Base-by-base conservation (phyloP, 2,797 vertebrate genomes). In the Chloroceryle amazona region DNA sequence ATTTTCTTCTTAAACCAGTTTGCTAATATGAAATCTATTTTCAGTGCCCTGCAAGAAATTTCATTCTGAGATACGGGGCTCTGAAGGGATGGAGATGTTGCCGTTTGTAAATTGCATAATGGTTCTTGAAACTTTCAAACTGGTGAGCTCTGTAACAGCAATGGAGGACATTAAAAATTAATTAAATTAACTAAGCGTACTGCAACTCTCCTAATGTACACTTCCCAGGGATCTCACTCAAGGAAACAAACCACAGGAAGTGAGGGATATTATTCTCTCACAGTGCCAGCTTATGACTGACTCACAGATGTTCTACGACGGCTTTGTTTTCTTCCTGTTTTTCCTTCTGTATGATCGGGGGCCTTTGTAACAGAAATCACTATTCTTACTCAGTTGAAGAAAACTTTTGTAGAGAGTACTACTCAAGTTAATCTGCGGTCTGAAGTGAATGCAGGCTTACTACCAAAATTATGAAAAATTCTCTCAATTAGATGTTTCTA, bases 331-430 rank as follows among this genome's bases (percentile, higher is more conserved):
- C 42, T 31, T 60, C 3, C 2, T 15, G 14, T 44, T 76, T 84
- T 46, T 29, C 14, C 42, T 68, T 68, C 29, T 17, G n/a, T 25
- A 15, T 0, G 1, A 46, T 22, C 2, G 0, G 3, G 7, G 54
- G 11, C 12, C 47, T 65, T 47, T 18, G 2, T 13, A 58, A 67
- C 25, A 93, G 31, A 31, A 78, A 71, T 9, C 49, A 6, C 3
- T 89, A 8, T 35, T 72, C 26, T 54, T 61, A 37, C 11, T 60
- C 12, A 65, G 10, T 3, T 41, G 17, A 93, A 68, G 21, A 63
- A 81, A 79, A 79, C 3, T 47, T 79, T 9, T 52, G 3, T 8
- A 44, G 28, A 67, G 6, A 57, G 20, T 21, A 51, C 4, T 72
- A 31, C 9, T n/a, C 9, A 42, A 42, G 11, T 17, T 42, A 58